Evolutionary conservation across 2,888 invertebrate genomes (phyloP).

Genomic region (Embidobia sp.): DNA sequence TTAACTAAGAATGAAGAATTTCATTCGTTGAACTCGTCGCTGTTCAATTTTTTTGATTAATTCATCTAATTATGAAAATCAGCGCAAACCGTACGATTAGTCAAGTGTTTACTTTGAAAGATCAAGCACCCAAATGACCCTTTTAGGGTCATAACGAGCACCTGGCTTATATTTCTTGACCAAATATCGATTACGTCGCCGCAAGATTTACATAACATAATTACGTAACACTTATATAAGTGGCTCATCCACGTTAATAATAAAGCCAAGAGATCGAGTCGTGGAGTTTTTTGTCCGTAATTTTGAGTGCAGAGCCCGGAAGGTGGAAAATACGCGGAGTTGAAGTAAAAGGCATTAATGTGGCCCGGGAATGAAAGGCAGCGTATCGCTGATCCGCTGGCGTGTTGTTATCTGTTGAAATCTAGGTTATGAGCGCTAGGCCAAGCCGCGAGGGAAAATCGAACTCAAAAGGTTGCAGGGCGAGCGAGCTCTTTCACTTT

Average conservation of each 20-base stretch:
- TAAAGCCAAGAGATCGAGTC: too few species aligned
- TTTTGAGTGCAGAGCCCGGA: too few species aligned
- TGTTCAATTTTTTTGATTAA: too few species aligned
- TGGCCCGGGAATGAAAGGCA: constrained; percentile 8
- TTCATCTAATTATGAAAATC: too few species aligned
- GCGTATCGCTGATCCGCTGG: constrained; percentile 55
- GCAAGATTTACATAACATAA: constrained; percentile 23
- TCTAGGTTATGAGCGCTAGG: constrained; percentile 78
- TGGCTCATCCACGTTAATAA: constrained; percentile 7
- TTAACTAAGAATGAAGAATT: too few species aligned
- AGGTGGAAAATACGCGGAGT: too few species aligned
- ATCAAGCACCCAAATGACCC: constrained; percentile 13
- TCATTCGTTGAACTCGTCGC: too few species aligned
- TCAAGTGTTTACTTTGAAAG: too few species aligned
- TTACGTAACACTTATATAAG: constrained; percentile 19
- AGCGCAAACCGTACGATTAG: too few species aligned
- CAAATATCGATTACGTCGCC: constrained; percentile 26
- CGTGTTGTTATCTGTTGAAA: constrained; percentile 72
- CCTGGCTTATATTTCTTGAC: constrained; percentile 3
- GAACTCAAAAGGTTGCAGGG: constrained; percentile 73
- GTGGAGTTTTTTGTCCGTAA: neutral
- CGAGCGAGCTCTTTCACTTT: constrained; percentile 31
- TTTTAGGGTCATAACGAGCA: neutral
- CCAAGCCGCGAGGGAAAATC: constrained; percentile 77
- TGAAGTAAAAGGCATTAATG: too few species aligned